Percentiles rank a stretch among this genome's conserved stretches.
phyloP scores from a whole-genome alignment of 2,113 vertebrate species.

The Oncorhynchus masou region DNA sequence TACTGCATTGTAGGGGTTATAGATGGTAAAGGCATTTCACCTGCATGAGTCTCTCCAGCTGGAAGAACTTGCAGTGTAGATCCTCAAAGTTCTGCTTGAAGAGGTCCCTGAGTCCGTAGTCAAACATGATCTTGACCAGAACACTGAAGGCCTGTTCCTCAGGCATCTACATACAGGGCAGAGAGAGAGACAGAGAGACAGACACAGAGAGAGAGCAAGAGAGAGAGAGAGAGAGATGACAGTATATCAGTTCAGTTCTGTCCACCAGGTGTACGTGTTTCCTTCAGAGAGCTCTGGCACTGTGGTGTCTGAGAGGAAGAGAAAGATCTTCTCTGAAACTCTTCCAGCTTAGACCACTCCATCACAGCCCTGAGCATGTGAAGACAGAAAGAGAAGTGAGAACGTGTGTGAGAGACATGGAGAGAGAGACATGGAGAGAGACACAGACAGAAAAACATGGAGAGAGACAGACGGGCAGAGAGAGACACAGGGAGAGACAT shows the following conservation, averaged over 20 bases:
- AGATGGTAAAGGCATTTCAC: conserved; percentile 53
- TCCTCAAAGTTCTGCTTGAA: conserved; percentile 99
- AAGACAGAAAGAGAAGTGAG: not conserved
- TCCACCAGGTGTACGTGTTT: conserved; percentile 51
- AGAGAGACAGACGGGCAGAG: not conserved
- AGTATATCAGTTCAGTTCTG: not conserved
- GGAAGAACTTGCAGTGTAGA: conserved; percentile 99
- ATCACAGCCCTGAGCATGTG: not conserved
- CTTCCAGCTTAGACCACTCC: not conserved
- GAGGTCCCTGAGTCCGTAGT: conserved; percentile 98
- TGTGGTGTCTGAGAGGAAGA: not conserved
- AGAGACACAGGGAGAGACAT: no score
- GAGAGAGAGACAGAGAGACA: not conserved
- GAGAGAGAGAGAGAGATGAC: not conserved
- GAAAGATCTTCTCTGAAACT: not conserved
- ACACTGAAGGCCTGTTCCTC: conserved; percentile 99
- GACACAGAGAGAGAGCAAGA: not conserved
- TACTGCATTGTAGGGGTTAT: no score
- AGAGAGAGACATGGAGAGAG: not conserved
- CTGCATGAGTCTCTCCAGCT: conserved; percentile 98
- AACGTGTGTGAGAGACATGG: no score
- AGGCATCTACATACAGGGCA: conserved; percentile 85
- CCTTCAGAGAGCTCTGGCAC: not conserved
- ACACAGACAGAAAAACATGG: not conserved
- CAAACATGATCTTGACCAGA: conserved; percentile 99